Percentiles rank a stretch among this genome's conserved stretches.
phyloP scores from a whole-genome alignment of 2,113 vertebrate species.

The Ictidomys tridecemlineatus region DNA sequence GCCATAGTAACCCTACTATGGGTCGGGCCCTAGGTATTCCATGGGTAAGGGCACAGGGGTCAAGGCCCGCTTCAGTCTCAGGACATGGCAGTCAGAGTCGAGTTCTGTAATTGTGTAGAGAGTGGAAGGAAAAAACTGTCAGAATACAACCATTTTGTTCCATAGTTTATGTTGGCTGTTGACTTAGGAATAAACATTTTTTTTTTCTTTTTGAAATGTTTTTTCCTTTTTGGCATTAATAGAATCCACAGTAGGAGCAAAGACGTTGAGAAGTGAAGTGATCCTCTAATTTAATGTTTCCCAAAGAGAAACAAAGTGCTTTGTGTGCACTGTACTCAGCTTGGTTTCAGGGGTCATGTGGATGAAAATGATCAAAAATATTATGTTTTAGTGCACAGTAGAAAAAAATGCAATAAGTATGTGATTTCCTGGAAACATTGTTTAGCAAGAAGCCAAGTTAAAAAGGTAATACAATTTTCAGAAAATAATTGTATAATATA shows the following conservation, averaged over 20 bases:
- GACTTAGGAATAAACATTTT: not conserved
- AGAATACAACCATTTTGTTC: slow-evolving; percentile 42
- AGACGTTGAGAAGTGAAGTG: not conserved
- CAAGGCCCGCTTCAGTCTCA: not conserved
- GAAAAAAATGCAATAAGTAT: slow-evolving; percentile 16
- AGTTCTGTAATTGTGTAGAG: not conserved
- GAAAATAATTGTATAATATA: not conserved
- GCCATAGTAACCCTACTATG: not conserved
- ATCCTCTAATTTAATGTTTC: not conserved
- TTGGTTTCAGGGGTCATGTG: not conserved
- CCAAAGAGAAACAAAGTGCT: not conserved
- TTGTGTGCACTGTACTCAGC: not conserved
- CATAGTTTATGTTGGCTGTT: slow-evolving; percentile 15
- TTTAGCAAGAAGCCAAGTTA: slow-evolving; percentile 27
- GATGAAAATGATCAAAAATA: slow-evolving; percentile 49
- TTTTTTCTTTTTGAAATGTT: not conserved
- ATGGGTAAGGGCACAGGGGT: no score
- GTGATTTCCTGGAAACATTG: slow-evolving; percentile 24
- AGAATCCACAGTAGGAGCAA: not conserved
- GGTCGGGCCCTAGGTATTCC: no score
- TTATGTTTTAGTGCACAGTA: not conserved
- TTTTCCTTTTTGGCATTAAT: not conserved
- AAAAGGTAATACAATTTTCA: slow-evolving; percentile 47
- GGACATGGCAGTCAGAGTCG: not conserved
- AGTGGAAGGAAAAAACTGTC: slow-evolving; percentile 14